Evolutionary conservation across 1,140 invertebrate genomes (phyloP), one percentile per base, ranked within the genome.

Genomic region (Brachionus asplanchnoidis): DNA sequence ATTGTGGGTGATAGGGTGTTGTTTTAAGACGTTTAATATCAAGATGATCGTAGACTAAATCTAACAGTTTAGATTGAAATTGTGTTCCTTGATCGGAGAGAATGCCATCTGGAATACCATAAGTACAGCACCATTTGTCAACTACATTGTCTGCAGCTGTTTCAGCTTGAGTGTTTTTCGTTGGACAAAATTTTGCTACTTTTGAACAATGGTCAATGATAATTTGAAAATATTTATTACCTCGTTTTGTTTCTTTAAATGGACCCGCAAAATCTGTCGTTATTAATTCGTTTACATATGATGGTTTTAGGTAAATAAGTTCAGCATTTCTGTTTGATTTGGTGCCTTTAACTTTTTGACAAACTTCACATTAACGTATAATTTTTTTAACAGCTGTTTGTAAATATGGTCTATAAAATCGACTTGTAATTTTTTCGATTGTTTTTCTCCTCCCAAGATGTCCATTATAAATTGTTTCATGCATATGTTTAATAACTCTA

Each of bases 121-220:
- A 88, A 12, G 87, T 84, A 70, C 85, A 86, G 42, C 91, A 77
- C 8, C 87, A 84, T 17, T 89, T 85, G 36, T 87, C 80, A 1
- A 90, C 86, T 1, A 85, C 86, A 20, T 88, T 85, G 3, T 88
- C 90, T 11, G 89, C 85, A 1, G 88, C 89, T 50, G 80, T 60
- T 0, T 88, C 88, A 9, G 88, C 87, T 85, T 90, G 26, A 9
- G 28, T 87, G 85, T 91, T 87, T 7, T 87, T 87, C 11, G 90
- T 85, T 0, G 88, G 82, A 78, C 87, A 87, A 26, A 86, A 87
- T 86, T 90, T 88, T 1, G 87, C 84, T 86, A 87, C 90, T 84
- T 89, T 91, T 5, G 87, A 90, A 84, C 90, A 91, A 85, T 86
- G 82, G 84, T 90, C 88, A 53, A 85, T 84, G 12, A 88, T 75